These are phyloP conservation scores for Sylvilagus bachmani DNA, from an alignment of 2,113 vertebrate species.

Conservation along the genomic window DNA sequence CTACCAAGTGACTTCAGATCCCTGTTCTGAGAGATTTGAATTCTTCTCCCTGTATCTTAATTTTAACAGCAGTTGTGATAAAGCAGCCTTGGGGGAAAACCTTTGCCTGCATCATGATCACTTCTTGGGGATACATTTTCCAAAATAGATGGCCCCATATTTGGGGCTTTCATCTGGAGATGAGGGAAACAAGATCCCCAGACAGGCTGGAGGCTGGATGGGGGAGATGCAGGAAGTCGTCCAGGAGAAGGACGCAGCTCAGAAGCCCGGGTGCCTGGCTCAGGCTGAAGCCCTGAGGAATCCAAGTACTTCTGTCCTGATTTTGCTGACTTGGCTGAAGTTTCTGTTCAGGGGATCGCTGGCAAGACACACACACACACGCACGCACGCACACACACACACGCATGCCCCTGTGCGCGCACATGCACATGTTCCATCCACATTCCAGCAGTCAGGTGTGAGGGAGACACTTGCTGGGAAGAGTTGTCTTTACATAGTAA, in stretches of 20 bases:
- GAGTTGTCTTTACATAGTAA: neutral
- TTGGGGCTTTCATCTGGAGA: neutral
- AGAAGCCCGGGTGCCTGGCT: neutral
- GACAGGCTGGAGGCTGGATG: neutral
- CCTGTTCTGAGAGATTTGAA: neutral
- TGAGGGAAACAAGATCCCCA: neutral
- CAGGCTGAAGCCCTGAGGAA: slow-evolving; percentile 19
- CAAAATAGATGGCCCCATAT: neutral
- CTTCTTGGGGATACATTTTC: neutral
- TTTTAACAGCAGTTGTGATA: neutral
- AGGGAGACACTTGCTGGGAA: neutral
- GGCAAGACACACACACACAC: neutral
- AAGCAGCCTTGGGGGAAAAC: neutral
- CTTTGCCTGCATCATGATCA: neutral
- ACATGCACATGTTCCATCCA: neutral
- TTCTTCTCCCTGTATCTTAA: neutral
- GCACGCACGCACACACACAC: neutral
- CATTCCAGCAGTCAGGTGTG: neutral
- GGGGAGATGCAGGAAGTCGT: neutral
- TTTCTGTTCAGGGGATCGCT: neutral
- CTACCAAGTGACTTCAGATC: neutral
- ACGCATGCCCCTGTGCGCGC: neutral
- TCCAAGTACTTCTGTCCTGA: slow-evolving; percentile 38
- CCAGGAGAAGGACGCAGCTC: neutral
- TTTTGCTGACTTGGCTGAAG: slow-evolving; percentile 47